Conservation (phyloP, 2,888 invertebrate species). For the Tuta absoluta region DNA sequence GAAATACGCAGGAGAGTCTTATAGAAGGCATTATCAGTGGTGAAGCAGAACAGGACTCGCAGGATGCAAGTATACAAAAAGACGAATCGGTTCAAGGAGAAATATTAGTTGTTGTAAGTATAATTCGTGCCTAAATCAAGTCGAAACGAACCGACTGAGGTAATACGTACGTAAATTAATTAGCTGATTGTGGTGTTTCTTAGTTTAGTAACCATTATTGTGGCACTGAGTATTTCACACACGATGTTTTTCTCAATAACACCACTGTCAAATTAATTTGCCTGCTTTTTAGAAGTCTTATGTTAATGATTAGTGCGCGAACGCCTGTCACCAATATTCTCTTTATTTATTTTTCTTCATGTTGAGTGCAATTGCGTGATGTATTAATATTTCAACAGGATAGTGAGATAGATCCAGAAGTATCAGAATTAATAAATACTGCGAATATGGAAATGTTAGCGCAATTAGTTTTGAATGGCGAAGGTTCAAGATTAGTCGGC, state of each 20-base stretch:
- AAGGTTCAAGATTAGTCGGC: constrained; percentile 89
- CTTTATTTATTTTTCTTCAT: constrained; percentile 7
- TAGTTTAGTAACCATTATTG: constrained; percentile 68
- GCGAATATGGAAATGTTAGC: constrained; percentile 96
- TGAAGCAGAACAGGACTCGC: constrained; percentile 73
- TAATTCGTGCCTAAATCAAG: constrained; percentile 56
- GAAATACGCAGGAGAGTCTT: constrained; percentile 73
- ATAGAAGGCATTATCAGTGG: constrained; percentile 76
- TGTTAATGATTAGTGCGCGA: constrained; percentile 58
- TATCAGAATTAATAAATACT: constrained; percentile 84
- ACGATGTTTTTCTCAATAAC: constrained; percentile 61
- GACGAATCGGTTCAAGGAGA: constrained; percentile 66
- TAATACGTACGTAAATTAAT: constrained; percentile 65
- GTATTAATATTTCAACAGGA: constrained; percentile 55
- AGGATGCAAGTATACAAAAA: constrained; percentile 75
- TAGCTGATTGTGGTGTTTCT: constrained; percentile 73
- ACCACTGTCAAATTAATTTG: constrained; percentile 73
- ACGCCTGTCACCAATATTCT: constrained; percentile 45
- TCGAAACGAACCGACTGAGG: constrained; percentile 61
- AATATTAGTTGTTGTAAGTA: constrained; percentile 74
- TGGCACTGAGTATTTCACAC: constrained; percentile 71
- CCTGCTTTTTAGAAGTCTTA: constrained; percentile 72
- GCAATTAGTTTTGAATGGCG: constrained; percentile 92
- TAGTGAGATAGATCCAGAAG: constrained; percentile 83
- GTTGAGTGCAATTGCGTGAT: not conserved